A percentile compares a stretch with the other conserved stretches of the same genome.
Evolutionary conservation across 2,888 invertebrate genomes (phyloP).

Genomic region (Cetonia aurata): DNA sequence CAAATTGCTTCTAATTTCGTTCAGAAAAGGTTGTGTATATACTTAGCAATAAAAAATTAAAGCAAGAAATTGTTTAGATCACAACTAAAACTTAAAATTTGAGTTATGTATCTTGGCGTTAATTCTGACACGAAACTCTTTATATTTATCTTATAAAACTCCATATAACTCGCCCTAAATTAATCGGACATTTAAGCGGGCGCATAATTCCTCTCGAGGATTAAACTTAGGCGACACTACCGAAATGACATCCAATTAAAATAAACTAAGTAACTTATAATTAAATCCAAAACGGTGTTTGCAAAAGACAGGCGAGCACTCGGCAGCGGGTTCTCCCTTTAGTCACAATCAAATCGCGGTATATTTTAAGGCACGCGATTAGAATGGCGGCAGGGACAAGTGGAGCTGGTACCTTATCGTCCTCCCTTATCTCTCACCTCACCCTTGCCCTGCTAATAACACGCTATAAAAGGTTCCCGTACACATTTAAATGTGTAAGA

Average conservation of each 20-base stretch:
- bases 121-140: too few relatives aligned
- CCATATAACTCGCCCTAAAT: too few relatives aligned
- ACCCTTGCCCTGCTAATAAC: neutral
- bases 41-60: too few relatives aligned
- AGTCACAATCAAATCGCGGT: constrained; percentile 30
- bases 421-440: neutral
- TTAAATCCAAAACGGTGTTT: constrained; percentile 20
- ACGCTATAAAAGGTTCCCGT: constrained; percentile 12
- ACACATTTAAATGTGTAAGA: constrained; percentile 15
- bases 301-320: constrained; percentile 9
- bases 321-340: neutral
- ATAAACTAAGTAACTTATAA: constrained; percentile 34
- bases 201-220: constrained; percentile 14
- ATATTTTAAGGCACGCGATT: constrained; percentile 26
- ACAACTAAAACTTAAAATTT: too few relatives aligned
- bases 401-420: neutral
- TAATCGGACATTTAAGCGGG: too few relatives aligned
- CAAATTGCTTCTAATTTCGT: too few relatives aligned
- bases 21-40: too few relatives aligned
- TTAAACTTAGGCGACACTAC: constrained; percentile 23
- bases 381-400: constrained; percentile 18
- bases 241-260: constrained; percentile 26
- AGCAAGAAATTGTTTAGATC: too few relatives aligned
- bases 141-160: too few relatives aligned
- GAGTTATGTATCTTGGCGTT: too few relatives aligned